Evolutionary conservation across 2,113 vertebrate genomes (phyloP).

Genomic region (Gymnogyps californianus): DNA sequence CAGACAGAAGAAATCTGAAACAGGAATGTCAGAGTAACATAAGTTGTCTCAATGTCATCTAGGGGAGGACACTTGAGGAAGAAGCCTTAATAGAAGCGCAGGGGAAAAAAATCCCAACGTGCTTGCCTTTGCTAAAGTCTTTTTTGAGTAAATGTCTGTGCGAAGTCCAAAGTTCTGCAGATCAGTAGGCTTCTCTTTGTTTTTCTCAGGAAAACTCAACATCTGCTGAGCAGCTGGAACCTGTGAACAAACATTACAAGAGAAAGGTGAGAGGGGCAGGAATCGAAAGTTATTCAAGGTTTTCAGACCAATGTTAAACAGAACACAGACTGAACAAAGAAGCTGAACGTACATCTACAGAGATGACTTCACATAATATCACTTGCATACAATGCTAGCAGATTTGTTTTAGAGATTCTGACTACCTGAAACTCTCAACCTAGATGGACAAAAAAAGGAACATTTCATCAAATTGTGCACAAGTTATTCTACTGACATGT

Average conservation of each 20-base stretch:
- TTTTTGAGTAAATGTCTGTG: slow-evolving; percentile 92
- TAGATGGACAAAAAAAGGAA: background rate
- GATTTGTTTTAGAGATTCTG: background rate
- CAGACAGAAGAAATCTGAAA: background rate
- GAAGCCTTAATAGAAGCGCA: background rate
- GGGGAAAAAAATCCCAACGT: no score
- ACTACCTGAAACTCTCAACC: background rate
- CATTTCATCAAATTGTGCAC: fast-evolving
- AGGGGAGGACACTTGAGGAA: background rate
- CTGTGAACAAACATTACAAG: slow-evolving; percentile 52
- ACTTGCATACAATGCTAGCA: background rate
- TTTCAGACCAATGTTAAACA: background rate
- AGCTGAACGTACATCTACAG: fast-evolving
- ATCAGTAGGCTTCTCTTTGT: slow-evolving; percentile 91
- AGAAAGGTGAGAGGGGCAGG: background rate
- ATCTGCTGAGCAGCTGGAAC: slow-evolving; percentile 91
- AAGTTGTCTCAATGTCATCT: background rate
- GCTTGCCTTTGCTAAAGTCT: slow-evolving; percentile 87
- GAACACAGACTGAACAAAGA: fast-evolving
- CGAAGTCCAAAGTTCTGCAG: slow-evolving; percentile 95
- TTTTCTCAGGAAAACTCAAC: slow-evolving; percentile 91
- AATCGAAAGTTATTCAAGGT: fast-evolving
- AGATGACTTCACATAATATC: no score
- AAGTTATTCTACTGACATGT: fast-evolving
- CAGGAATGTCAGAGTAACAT: background rate